Evolutionary conservation across 2,797 vertebrate species (phyloP).

Genomic region (Cercopithecus neglectus): DNA sequence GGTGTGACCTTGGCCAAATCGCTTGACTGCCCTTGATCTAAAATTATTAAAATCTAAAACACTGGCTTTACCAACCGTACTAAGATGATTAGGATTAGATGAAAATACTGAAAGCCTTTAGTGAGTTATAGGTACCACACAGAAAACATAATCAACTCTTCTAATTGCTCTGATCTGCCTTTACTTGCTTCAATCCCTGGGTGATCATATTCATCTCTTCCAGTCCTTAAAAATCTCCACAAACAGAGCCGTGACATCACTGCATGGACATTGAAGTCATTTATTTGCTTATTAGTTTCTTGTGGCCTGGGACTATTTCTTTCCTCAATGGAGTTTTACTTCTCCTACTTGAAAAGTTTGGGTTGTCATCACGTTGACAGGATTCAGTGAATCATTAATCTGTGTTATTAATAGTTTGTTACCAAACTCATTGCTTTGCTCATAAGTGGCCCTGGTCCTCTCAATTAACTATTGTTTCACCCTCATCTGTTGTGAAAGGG

Average conservation of each 20-base stretch:
- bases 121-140: background rate
- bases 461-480: constrained; percentile 55
- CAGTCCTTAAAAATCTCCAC: background rate
- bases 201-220: background rate
- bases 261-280: background rate
- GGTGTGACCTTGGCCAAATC: background rate
- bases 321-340: background rate
- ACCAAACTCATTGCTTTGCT: background rate
- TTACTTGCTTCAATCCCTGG: background rate
- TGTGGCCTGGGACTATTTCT: background rate
- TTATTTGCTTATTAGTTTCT: background rate
- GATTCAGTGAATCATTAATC: background rate
- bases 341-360: background rate
- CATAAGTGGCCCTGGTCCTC: background rate
- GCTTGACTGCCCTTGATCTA: background rate
- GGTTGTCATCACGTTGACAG: background rate
- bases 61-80: background rate
- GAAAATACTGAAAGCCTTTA: background rate
- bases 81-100: background rate
- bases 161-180: background rate
- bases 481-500: background rate
- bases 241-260: background rate
- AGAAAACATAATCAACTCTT: background rate
- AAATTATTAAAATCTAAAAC: background rate
- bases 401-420: constrained; percentile 8